A percentile compares a stretch with the other conserved stretches of the same genome.
phyloP scores from a whole-genome alignment of 2,888 invertebrate species.

The Brenthis daphne region DNA sequence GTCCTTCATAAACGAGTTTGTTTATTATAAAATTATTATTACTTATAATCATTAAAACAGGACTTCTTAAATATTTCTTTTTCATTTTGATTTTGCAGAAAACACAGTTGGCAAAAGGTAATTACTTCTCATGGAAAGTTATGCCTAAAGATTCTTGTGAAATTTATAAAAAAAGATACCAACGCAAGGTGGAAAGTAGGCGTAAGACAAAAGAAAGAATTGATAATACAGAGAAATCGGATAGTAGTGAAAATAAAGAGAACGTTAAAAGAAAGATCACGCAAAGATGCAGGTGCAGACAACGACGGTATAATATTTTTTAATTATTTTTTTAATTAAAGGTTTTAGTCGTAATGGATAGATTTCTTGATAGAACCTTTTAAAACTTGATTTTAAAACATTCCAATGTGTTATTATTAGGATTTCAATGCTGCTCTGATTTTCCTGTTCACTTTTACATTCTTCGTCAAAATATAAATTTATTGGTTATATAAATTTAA shows the following conservation, averaged over 20 bases:
- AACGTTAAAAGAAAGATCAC: background rate
- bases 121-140: constrained; percentile 52
- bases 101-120: constrained; percentile 42
- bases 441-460: no score
- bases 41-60: no score
- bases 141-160: constrained; percentile 65
- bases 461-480: no score
- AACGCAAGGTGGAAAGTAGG: constrained; percentile 32
- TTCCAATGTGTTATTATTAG: no score
- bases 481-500: no score
- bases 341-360: no score
- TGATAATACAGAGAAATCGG: constrained; percentile 14
- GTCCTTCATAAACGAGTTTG: constrained; percentile 47
- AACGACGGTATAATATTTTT: background rate
- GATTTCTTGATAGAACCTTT: no score
- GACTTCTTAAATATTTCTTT: background rate
- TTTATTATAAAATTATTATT: constrained; percentile 16
- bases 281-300: constrained; percentile 12
- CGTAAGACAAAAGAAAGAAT: background rate
- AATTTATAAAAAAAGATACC: constrained; percentile 54
- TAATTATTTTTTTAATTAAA: background rate
- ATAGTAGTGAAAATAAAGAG: background rate
- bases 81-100: constrained; percentile 45
- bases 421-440: no score
- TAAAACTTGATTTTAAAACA: no score